Evolutionary conservation across 2,888 invertebrate genomes (phyloP).

Genomic region (Nomada hirtipes): DNA sequence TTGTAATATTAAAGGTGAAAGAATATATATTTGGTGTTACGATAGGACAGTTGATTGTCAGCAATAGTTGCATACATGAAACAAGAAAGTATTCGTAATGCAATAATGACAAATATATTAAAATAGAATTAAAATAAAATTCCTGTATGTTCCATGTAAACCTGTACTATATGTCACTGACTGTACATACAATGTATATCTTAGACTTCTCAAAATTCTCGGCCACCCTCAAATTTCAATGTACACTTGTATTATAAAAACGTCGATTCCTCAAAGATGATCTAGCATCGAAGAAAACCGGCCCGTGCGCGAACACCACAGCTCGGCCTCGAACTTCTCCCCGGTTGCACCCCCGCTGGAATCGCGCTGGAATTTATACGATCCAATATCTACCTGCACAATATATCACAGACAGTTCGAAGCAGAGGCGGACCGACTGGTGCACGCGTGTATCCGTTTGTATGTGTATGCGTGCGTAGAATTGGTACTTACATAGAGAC

Average conservation of each 20-base stretch:
- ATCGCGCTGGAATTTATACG: constrained; percentile 71
- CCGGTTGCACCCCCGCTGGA: constrained; percentile 56
- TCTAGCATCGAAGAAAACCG: neutral
- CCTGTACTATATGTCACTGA: too few relatives aligned
- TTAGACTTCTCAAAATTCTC: neutral
- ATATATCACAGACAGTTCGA: constrained; percentile 71
- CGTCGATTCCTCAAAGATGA: neutral
- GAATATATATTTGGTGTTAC: too few relatives aligned
- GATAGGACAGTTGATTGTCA: too few relatives aligned
- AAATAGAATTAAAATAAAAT: too few relatives aligned
- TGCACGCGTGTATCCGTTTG: neutral
- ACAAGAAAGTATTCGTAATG: too few relatives aligned
- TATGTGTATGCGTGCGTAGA: neutral
- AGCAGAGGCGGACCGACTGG: constrained; percentile 45
- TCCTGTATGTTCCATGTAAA: too few relatives aligned
- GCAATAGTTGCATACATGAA: too few relatives aligned
- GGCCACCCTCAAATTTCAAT: too few relatives aligned
- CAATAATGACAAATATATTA: too few relatives aligned
- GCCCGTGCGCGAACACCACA: constrained; percentile 13
- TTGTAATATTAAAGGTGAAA: too few relatives aligned
- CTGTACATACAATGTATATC: neutral
- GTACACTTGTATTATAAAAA: neutral
- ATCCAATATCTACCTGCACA: constrained; percentile 75
- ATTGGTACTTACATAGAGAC: constrained; percentile 13
- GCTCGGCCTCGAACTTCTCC: constrained; percentile 45